phyloP scores from a whole-genome alignment of 2,888 invertebrate species.

The Agrotis puta region DNA sequence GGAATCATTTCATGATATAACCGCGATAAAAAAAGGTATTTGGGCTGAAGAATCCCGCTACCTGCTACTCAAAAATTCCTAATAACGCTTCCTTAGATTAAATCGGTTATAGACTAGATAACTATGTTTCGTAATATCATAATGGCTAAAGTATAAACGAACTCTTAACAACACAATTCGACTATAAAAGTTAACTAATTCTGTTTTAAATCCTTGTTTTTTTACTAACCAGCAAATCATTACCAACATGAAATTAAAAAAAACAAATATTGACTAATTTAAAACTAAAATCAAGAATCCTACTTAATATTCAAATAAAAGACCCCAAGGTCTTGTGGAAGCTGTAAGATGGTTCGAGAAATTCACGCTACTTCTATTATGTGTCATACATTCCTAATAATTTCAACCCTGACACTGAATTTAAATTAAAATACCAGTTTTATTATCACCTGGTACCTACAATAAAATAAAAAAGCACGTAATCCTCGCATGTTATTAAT shows the following conservation, averaged over 20 bases:
- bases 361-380: conserved; percentile 21
- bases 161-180: too few species aligned
- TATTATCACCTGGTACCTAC: conserved; percentile 26
- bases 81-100: too few species aligned
- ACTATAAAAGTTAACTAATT: not conserved
- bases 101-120: too few species aligned
- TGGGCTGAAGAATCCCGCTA: too few species aligned
- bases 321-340: conserved; percentile 34
- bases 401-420: conserved; percentile 33
- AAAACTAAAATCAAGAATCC: conserved; percentile 3
- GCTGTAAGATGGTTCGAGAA: conserved; percentile 43
- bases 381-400: conserved; percentile 26
- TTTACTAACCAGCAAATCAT: not conserved
- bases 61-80: too few species aligned
- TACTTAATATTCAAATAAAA: conserved; percentile 23
- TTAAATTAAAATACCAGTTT: conserved; percentile 19
- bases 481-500: not conserved
- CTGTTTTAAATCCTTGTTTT: not conserved
- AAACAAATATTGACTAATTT: conserved; percentile 16
- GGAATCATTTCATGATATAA: too few species aligned
- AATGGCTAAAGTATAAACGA: too few species aligned
- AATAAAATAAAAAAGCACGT: not conserved
- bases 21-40: too few species aligned
- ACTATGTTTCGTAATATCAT: too few species aligned
- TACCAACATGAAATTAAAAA: not conserved